Evolutionary conservation across 2,113 vertebrate species (phyloP).

Genomic region (Crotalus tigris): DNA sequence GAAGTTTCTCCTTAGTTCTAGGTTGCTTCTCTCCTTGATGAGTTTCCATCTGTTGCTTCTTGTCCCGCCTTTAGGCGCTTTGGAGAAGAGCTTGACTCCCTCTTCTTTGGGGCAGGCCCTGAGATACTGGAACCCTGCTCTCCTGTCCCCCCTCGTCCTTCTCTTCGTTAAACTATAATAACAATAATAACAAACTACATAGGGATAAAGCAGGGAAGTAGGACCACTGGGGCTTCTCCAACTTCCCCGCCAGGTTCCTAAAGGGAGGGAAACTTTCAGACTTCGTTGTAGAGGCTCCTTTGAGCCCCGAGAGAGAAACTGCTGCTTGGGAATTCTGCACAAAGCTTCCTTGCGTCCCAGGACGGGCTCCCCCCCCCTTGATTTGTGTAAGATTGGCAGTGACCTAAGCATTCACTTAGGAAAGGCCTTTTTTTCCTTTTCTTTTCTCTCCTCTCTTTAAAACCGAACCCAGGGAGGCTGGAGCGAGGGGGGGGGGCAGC

Average conservation of each 20-base stretch:
- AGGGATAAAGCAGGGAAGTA: background rate
- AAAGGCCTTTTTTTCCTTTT: background rate
- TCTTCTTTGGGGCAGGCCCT: too few relatives aligned
- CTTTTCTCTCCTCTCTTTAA: background rate
- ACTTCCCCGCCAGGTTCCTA: background rate
- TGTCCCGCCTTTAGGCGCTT: rapidly evolving
- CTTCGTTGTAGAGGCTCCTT: background rate
- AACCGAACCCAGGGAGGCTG: background rate
- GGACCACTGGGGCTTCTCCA: background rate
- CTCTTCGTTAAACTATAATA: too few relatives aligned
- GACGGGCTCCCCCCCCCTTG: background rate
- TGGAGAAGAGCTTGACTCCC: too few relatives aligned
- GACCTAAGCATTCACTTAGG: background rate
- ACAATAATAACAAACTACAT: background rate
- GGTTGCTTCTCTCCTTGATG: too few relatives aligned
- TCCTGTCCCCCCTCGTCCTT: too few relatives aligned
- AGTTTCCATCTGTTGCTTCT: too few relatives aligned
- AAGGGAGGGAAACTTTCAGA: background rate
- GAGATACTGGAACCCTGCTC: too few relatives aligned
- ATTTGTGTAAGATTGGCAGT: background rate
- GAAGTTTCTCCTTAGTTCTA: too few relatives aligned
- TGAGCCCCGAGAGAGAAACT: background rate
- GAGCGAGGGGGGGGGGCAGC: background rate
- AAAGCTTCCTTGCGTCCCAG: background rate
- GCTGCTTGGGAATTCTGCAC: background rate